phyloP scores from a whole-genome alignment of 2,888 invertebrate genomes.

The Molorchus minor region DNA sequence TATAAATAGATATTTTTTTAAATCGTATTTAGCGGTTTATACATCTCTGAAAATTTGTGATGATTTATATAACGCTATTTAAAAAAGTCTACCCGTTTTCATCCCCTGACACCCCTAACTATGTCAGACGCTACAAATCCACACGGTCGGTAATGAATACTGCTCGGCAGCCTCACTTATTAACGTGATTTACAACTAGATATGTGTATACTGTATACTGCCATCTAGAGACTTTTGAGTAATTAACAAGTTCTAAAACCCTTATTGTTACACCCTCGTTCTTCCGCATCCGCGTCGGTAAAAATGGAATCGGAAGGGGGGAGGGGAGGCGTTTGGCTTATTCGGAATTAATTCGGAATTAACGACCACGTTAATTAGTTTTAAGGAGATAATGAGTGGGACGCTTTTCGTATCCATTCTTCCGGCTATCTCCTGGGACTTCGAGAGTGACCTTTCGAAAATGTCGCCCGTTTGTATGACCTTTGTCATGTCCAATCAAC shows the following conservation, averaged over 20 bases:
- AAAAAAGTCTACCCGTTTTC: not conserved
- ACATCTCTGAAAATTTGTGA: too few relatives aligned
- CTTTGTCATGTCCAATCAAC: constrained; percentile 47
- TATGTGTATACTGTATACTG: constrained; percentile 48
- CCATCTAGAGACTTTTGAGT: constrained; percentile 46
- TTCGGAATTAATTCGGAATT: constrained; percentile 44
- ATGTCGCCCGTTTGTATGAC: constrained; percentile 45
- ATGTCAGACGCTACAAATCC: not conserved
- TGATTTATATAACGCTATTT: too few relatives aligned
- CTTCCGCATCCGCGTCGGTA: constrained; percentile 31
- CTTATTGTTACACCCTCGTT: constrained; percentile 47
- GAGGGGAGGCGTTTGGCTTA: too few relatives aligned
- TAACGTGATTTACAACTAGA: constrained; percentile 47
- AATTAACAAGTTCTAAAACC: constrained; percentile 52
- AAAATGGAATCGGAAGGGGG: constrained; percentile 43
- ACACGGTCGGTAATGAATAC: constrained; percentile 32
- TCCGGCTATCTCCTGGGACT: not conserved
- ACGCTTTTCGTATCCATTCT: not conserved
- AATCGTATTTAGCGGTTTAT: too few relatives aligned
- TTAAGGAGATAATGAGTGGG: constrained; percentile 43
- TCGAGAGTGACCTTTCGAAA: constrained; percentile 42
- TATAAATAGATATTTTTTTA: too few relatives aligned
- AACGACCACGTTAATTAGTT: constrained; percentile 48
- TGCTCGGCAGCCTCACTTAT: constrained; percentile 38
- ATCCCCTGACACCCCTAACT: not conserved